phyloP scores from a whole-genome alignment of 2,797 vertebrate species.

The Balearica regulorum region DNA sequence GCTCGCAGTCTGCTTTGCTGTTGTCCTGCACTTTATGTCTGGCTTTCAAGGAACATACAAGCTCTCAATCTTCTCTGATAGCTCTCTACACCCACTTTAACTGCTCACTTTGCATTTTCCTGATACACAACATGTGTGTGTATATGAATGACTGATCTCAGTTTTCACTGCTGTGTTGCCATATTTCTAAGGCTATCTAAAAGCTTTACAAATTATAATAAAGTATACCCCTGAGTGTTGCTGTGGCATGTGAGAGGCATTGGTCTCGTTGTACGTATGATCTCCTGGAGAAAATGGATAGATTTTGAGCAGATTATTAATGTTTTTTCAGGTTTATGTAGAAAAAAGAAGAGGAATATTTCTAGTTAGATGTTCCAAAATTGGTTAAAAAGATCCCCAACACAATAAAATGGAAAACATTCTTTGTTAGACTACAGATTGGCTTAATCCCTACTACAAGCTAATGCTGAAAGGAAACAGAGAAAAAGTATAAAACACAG shows the following conservation, averaged over 20 bases:
- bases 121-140: background rate
- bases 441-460: background rate
- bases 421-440: background rate
- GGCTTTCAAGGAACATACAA: background rate
- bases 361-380: background rate
- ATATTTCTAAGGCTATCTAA: background rate
- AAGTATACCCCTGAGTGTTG: background rate
- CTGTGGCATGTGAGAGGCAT: background rate
- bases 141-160: background rate
- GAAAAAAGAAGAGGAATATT: background rate
- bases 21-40: background rate
- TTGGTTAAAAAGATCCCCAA: background rate
- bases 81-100: background rate
- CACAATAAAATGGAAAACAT: background rate
- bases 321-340: background rate
- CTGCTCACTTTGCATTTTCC: background rate
- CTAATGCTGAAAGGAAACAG: background rate
- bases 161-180: background rate
- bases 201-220: background rate
- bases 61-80: background rate
- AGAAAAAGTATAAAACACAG: background rate
- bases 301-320: background rate
- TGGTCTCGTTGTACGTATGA: background rate
- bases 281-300: background rate
- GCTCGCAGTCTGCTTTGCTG: background rate